Evolutionary conservation across 2,797 vertebrate species (phyloP), one percentile per base, ranked within the genome.

Genomic region (Leucoraja ocellata): DNA sequence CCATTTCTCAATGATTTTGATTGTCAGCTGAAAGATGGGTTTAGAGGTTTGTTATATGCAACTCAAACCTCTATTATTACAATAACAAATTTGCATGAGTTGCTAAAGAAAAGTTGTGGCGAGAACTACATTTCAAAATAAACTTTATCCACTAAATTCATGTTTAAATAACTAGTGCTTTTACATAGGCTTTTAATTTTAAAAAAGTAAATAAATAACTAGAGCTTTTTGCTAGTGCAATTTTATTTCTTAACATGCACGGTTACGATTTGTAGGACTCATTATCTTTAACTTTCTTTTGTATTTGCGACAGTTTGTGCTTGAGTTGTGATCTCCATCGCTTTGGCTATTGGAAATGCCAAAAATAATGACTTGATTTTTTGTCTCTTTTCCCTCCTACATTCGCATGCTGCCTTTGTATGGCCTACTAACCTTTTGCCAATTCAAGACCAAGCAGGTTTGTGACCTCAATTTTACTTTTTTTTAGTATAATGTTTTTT

Each of bases 391-490:
- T 94, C 94, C 94, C 94, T 96, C 93, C 94, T 73, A 96, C 95
- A 96, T 96, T 95, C 95, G 94, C 94, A 95, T 97, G 97, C 96
- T 95, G 96, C 96, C 96, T 97, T 95, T 97, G 96, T 97, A 93
- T 93, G 97, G 96, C 95, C 97, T 97, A 96, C 96, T 97, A 96
- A 96, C 95, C 96, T 93, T 96, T 95, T 94, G 96, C 97, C 98
- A 96, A 96, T 96, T 96, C 96, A 98, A 99, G 98, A 98, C 96
- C 97, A 97, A 97, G 96, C 98, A 98, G 98, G 98, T 99, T 98
- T 97, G 98, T 97, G 25, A 68, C 9, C 28, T 94, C 95, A 94
- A 94, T 96, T 96, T 92, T 21, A 90, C 21, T 25, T 91, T 71
- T 54, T 61, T 61, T 93, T 23, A 14, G 14, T 79, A 28, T 23